Conservation (phyloP, 1,140 invertebrate genomes). For the Harpegnathos saltator region DNA sequence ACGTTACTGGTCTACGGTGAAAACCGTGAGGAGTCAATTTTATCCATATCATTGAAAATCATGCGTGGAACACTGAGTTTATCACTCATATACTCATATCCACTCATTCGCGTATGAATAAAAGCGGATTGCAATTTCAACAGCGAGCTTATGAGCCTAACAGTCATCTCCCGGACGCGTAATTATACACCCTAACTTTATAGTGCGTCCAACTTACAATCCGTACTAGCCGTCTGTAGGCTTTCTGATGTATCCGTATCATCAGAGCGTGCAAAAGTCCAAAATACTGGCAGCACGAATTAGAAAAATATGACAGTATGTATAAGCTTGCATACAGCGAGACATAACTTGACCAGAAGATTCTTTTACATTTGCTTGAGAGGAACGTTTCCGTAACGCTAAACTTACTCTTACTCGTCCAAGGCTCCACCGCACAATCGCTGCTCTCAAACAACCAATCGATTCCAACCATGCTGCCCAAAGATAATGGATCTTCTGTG, state of each 20-base stretch:
- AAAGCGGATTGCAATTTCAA: too few relatives aligned
- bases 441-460: constrained; percentile 87
- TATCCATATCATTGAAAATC: too few relatives aligned
- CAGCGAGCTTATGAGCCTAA: constrained; percentile 16
- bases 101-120: too few relatives aligned
- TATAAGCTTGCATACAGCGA: constrained; percentile 56
- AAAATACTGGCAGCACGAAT: constrained; percentile 84
- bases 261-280: constrained; percentile 85
- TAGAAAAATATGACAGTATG: constrained; percentile 75
- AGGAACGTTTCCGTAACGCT: neutral
- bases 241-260: constrained; percentile 85
- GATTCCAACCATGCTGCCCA: constrained; percentile 84
- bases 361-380: constrained; percentile 7
- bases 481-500: constrained; percentile 80
- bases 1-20: too few relatives aligned
- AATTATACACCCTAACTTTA: constrained; percentile 42
- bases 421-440: constrained; percentile 80
- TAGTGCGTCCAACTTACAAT: constrained; percentile 81
- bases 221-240: constrained; percentile 84
- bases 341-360: constrained; percentile 40
- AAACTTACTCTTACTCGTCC: constrained; percentile 85
- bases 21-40: too few relatives aligned
- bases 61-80: too few relatives aligned
- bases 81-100: too few relatives aligned
- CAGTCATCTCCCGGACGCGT: neutral